Conservation (phyloP, 2,113 vertebrate genomes). For the Formicarius rufipectus region DNA sequence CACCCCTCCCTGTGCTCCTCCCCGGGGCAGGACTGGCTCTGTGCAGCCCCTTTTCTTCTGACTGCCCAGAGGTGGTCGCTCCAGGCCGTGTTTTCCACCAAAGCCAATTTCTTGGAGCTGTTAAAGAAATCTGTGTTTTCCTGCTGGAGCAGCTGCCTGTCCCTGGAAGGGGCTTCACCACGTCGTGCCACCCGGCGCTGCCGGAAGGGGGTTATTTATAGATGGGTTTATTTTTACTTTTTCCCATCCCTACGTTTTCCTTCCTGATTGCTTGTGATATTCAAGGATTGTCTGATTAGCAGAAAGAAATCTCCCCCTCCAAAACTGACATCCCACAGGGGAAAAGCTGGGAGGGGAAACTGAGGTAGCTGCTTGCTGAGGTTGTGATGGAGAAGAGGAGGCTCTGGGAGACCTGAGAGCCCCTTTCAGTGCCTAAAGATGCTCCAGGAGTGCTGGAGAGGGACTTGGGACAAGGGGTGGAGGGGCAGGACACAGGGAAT, state of each 20-base stretch:
- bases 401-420: not conserved
- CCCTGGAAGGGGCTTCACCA: conserved; percentile 38
- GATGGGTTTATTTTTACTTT: conserved; percentile 20
- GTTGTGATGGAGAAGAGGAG: not conserved
- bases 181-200: not conserved
- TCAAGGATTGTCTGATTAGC: not conserved
- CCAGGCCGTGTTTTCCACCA: not conserved
- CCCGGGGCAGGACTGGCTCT: fast-evolving
- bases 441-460: not conserved
- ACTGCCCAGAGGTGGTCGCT: not conserved
- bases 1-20: fast-evolving
- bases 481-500: too few relatives aligned
- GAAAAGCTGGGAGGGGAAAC: not conserved
- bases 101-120: not conserved
- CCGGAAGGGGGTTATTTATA: conserved; percentile 51
- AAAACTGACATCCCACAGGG: not conserved
- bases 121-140: not conserved
- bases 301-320: not conserved
- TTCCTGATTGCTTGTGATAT: conserved; percentile 32
- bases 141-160: not conserved
- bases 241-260: conserved; percentile 1
- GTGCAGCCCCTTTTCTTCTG: not conserved
- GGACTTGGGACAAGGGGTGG: too few relatives aligned
- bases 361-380: not conserved
- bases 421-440: fast-evolving